Conservation (phyloP, 2,888 invertebrate species). For the Parascotia fuliginaria region DNA sequence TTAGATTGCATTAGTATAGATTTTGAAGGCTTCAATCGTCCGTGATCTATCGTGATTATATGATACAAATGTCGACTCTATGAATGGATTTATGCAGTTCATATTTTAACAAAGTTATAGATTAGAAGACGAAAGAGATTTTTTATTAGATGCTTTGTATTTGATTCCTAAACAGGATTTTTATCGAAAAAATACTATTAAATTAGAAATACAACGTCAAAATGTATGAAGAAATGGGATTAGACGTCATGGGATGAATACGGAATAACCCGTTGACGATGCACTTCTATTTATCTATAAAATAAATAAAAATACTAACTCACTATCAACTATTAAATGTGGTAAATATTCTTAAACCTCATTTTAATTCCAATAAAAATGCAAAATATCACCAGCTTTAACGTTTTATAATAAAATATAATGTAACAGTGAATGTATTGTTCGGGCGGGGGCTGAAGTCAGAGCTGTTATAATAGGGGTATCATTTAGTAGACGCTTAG, state of each 20-base stretch:
- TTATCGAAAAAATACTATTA: too few species aligned
- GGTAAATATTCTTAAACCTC: background rate
- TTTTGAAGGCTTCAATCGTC: background rate
- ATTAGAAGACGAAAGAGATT: too few species aligned
- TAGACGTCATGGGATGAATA: too few species aligned
- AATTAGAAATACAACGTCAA: too few species aligned
- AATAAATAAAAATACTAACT: background rate
- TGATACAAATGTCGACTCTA: too few species aligned
- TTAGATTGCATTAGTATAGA: background rate
- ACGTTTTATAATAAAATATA: slow-evolving; percentile 24
- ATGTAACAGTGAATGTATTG: slow-evolving; percentile 32
- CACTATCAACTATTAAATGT: background rate
- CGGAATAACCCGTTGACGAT: too few species aligned
- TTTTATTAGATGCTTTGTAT: too few species aligned
- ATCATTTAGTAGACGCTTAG: slow-evolving; percentile 63
- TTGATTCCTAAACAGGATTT: too few species aligned
- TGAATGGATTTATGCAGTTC: too few species aligned
- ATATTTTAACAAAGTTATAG: too few species aligned
- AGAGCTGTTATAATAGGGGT: slow-evolving; percentile 55
- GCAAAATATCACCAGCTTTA: slow-evolving; percentile 7
- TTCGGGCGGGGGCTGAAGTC: slow-evolving; percentile 27
- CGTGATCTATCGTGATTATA: background rate
- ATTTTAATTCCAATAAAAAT: slow-evolving; percentile 12
- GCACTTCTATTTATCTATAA: too few species aligned
- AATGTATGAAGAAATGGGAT: too few species aligned